Evolutionary conservation across 2,888 invertebrate genomes (phyloP), one percentile per base, ranked within the genome.

Genomic region (Brachyopa scutellaris): DNA sequence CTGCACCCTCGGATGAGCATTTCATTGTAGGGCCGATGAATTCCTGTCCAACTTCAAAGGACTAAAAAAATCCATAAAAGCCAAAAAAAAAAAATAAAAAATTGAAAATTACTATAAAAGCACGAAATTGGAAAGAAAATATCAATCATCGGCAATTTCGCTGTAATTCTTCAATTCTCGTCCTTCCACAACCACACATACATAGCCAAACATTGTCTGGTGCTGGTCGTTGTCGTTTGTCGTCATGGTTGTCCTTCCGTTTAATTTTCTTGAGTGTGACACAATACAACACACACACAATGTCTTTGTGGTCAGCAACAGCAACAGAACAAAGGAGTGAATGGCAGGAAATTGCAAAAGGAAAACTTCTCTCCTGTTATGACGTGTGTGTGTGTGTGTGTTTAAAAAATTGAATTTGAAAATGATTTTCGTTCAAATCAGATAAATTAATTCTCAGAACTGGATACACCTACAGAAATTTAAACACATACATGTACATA

Each of bases 121-220:
- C 40, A 67, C 49, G 59, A 76, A 67, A 76, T 67, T 67, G 67
- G 17, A 67, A 61, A 76, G 67, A 76, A 76, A 76, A 76, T 77
- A 69, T 42, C 76, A 77, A 77, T 69, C 61, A 77, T 77, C 76
- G 76, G 45, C 67, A 62, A 77, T 61, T 77, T 76, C 36, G 51
- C 31, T 67, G 66, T 66, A 74, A 74, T 67, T 67, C 59, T 42
- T 67, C 47, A 55, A 57, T 55, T 38, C 17, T 45, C 23, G 64
- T 42, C 40, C 31, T 67, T 26, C 15, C 61, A 19, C 26, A 29
- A 40, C 33, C n/a, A n/a, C n/a, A n/a, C n/a, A n/a, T n/a, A n/a
- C n/a, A n/a, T n/a, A n/a, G n/a, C n/a, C n/a, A n/a, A n/a, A n/a
- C n/a, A n/a, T n/a, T n/a, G n/a, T 5, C n/a, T 7, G 9, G 2